Evolutionary conservation across 2,888 invertebrate species (phyloP).

Genomic region (Monoplex corrugatus): DNA sequence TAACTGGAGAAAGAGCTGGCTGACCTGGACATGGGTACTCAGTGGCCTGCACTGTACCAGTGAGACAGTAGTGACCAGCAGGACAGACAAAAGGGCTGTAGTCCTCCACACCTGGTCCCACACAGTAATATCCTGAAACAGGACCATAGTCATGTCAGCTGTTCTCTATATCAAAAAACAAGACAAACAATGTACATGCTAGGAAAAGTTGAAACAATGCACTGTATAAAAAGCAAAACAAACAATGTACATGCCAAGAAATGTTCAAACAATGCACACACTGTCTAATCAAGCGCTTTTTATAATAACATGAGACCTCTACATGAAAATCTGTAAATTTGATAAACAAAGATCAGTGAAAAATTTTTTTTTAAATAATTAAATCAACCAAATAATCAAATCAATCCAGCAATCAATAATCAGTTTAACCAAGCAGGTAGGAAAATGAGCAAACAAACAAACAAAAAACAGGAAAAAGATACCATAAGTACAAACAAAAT

Average conservation of each 20-base stretch:
- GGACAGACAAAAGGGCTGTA: slow-evolving; percentile 71
- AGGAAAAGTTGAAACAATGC: too few relatives aligned
- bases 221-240: too few relatives aligned
- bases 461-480: background rate
- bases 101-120: slow-evolving; percentile 70
- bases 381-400: background rate
- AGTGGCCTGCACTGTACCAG: slow-evolving; percentile 69
- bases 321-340: too few relatives aligned
- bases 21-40: slow-evolving; percentile 77
- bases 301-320: too few relatives aligned
- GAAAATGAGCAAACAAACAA: background rate
- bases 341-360: slow-evolving; percentile 12
- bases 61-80: slow-evolving; percentile 75
- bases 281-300: too few relatives aligned
- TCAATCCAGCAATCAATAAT: background rate
- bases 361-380: background rate
- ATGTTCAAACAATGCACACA: too few relatives aligned
- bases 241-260: too few relatives aligned
- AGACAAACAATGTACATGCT: too few relatives aligned
- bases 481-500: background rate
- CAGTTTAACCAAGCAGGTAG: background rate
- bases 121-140: slow-evolving; percentile 76
- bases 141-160: background rate
- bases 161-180: too few relatives aligned
- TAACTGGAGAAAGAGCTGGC: background rate